Evolutionary conservation across 2,797 vertebrate genomes (phyloP), one percentile per base, ranked within the genome.

Genomic region (Remorina albescens): DNA sequence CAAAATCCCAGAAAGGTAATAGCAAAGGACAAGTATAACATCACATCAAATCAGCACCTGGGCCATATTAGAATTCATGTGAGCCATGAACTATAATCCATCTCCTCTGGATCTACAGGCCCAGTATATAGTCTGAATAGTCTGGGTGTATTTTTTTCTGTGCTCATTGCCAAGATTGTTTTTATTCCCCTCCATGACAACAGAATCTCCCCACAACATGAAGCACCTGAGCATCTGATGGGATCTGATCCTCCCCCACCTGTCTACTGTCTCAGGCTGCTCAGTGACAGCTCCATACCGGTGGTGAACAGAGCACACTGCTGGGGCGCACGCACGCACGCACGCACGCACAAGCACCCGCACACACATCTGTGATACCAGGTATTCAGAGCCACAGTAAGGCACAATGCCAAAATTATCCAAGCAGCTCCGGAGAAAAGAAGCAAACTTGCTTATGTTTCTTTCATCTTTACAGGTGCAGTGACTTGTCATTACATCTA

Each of bases 171-270:
- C 44, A 55, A 23, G 21, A 8, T 74, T 70, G 8, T 26, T 7
- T 21, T 41, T 30, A 4, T 4, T 0, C 8, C 28, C 8, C 10
- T 30, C 21, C 3, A 6, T 77, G 80, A 71, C 83, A 74, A 57
- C 61, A 47, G 54, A 34, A 49, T 46, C 60, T 72, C 54, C 5
- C 44, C 23, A 30, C 50, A n/a, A 51, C 28, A 71, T 50, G 56
- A 74, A 84, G 67, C 87, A 85, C 84, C 80, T 78, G 82, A 86
- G 86, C 75, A 71, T 76, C 74, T 86, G 78, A 89, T 81, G 64
- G 75, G 78, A 81, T 81, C 77, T 80, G 83, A 81, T 74, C 68
- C 83, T 64, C 62, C 65, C 77, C 77, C 88, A 78, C 84, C 85
- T 85, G 86, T 83, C 80, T 76, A 66, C 76, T 65, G 81, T 84